Evolutionary conservation across 2,888 invertebrate species (phyloP), one percentile per base, ranked within the genome.

Genomic region (Synergus umbraculus): DNA sequence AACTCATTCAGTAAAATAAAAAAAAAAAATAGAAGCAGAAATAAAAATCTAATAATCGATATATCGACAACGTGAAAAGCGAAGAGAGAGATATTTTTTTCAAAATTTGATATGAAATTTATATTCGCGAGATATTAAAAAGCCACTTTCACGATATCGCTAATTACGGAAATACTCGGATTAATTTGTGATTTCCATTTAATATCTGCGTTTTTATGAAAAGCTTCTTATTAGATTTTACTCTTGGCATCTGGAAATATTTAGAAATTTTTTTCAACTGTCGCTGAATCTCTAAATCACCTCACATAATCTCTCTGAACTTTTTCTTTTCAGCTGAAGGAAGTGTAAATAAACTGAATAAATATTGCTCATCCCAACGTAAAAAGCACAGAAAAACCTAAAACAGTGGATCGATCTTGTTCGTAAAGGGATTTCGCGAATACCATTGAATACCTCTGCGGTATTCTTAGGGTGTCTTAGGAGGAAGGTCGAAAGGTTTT

Each of bases 381-480:
- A 54, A 43, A 10, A 29, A 29, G 22, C 60, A 60, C 41, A 43
- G 15, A 9, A 65, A 2, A 65, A 43, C 18, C 4, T 29, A 73
- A 54, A 73, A 54, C n/a, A 10, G 37, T 37, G 65, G 15, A 29
- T 73, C 49, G n/a, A 66, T 49, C 49, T 77, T 78, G 77, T 82
- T 82, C 84, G 83, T 86, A 86, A 86, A 83, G 83, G 83, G 81
- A 83, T 85, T 86, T 84, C 76, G 64, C 77, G 82, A 82, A 77
- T 80, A 79, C 37, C 37, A 37, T 37, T 37, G 5, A 37, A 37
- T 37, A 37, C 81, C 81, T 83, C 82, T 76, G 78, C 29, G 77
- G 49, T 54, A 54, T 37, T 60, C 9, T 64, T 77, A 79, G 78
- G 69, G 66, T 60, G 76, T 60, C 15, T 64, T 77, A 79, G 78